Percentiles rank a stretch among this genome's conserved stretches.
These are phyloP conservation scores for Morone chrysops DNA, from an alignment of 2,113 vertebrate genomes.

Conservation along the genomic window DNA sequence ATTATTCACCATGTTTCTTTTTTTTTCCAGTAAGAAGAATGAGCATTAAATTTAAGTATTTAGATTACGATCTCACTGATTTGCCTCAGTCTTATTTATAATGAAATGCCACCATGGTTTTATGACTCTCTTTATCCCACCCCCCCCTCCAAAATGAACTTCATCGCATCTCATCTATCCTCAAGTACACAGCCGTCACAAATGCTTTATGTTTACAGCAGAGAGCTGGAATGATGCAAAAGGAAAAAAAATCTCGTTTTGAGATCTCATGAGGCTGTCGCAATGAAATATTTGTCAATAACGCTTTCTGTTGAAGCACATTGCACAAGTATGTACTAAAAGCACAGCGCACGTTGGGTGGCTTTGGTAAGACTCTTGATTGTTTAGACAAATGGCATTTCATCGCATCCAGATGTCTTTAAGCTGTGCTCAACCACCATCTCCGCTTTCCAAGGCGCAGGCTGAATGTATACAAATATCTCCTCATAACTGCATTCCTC, in stretches of 20 bases:
- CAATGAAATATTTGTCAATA: constrained; percentile 86
- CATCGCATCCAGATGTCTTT: constrained; percentile 89
- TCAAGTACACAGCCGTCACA: constrained; percentile 50
- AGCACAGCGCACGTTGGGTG: constrained; percentile 82
- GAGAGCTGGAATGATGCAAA: constrained; percentile 42
- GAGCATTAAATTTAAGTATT: constrained; percentile 26
- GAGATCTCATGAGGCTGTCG: constrained; percentile 69
- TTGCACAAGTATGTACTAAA: constrained; percentile 80
- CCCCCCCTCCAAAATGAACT: constrained; percentile 45
- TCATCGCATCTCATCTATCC: constrained; percentile 46
- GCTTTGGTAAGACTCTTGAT: constrained; percentile 82
- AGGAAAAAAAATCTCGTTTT: constrained; percentile 20
- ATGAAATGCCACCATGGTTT: constrained; percentile 47
- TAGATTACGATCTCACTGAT: constrained; percentile 32
- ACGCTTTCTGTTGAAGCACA: constrained; percentile 73
- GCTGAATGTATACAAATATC: constrained; percentile 87
- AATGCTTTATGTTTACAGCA: constrained; percentile 72
- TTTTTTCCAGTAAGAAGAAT: constrained; percentile 9
- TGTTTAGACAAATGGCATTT: constrained; percentile 88
- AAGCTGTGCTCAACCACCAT: constrained; percentile 82
- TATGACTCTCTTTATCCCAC: constrained; percentile 33
- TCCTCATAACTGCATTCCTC: constrained; percentile 85
- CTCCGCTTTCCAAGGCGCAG: constrained; percentile 78
- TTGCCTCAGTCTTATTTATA: constrained; percentile 32
- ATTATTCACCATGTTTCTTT: constrained; percentile 8